Evolutionary conservation across 2,888 invertebrate species (phyloP), one percentile per base, ranked within the genome.

Genomic region (Watsonalla cultraria): DNA sequence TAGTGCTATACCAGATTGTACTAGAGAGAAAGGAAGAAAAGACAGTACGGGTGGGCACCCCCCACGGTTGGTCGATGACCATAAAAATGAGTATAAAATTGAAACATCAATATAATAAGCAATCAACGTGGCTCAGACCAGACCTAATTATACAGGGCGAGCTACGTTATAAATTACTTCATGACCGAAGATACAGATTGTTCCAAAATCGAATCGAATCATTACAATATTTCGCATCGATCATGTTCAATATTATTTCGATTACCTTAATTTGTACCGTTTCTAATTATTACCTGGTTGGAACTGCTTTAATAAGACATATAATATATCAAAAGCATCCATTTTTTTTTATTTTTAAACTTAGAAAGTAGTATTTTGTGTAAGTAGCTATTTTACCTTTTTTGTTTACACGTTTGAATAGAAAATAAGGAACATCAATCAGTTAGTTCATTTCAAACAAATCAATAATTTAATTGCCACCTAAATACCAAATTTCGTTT

Each of bases 71-170:
- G 90, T 78, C 90, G 86, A 90, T 91, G 91, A 85, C 90, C 90
- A 90, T 90, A 90, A 90, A 90, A 90, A 90, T 90, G 88, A 83
- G 86, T 88, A 89, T 90, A 90, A 90, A 90, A 90, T 90, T 90
- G 90, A 90, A 90, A 90, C 90, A 90, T 90, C 90, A 90, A 90
- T 90, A 90, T 90, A 90, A 90, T 90, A 90, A 89, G 90, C 89
- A 90, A 90, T 90, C 90, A 90, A 82, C 84, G 78, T 72, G 73
- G 76, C 70, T 69, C 72, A 72, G 79, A 71, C 76, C 80, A 75
- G 77, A 71, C 82, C 83, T 90, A 90, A 90, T 90, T 90, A 90
- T 90, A 90, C 86, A 79, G 85, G 78, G 74, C 79, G 81, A 78
- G 82, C 75, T 77, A 76, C 71, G 82, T 81, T 84, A 88, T 89